Evolutionary conservation across 1,140 invertebrate genomes (phyloP).

Genomic region (Drosophila watanabei): DNA sequence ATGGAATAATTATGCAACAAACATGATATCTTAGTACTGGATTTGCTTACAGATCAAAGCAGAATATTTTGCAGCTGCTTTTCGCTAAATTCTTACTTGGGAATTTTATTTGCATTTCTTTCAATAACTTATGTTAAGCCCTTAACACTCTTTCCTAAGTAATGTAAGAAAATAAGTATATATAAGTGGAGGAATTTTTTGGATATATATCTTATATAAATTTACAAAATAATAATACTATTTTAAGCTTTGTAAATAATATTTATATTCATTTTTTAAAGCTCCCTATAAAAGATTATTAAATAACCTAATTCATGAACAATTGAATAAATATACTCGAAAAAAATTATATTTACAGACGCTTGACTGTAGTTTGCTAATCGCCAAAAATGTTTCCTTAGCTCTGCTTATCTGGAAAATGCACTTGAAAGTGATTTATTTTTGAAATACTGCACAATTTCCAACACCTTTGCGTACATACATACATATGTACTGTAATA

Average conservation of each 20-base stretch:
- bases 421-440: conserved; percentile 32
- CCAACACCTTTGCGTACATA: conserved; percentile 6
- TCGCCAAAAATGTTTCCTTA: not conserved
- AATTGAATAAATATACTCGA: not conserved
- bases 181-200: not conserved
- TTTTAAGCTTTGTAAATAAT: not conserved
- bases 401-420: conserved; percentile 19
- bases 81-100: not conserved
- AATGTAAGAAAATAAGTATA: not conserved
- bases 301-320: not conserved
- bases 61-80: no score
- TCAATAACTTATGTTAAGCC: not conserved
- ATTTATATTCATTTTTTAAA: no score
- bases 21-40: not conserved
- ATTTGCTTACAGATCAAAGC: not conserved
- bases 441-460: conserved; percentile 3
- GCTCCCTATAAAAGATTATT: not conserved
- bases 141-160: not conserved
- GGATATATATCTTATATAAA: not conserved
- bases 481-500: not conserved
- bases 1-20: no score
- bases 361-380: conserved; percentile 3
- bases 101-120: not conserved
- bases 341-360: not conserved
- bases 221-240: not conserved